Base-by-base conservation (phyloP, 2,113 vertebrate species). In the Phocoena phocoena region DNA sequence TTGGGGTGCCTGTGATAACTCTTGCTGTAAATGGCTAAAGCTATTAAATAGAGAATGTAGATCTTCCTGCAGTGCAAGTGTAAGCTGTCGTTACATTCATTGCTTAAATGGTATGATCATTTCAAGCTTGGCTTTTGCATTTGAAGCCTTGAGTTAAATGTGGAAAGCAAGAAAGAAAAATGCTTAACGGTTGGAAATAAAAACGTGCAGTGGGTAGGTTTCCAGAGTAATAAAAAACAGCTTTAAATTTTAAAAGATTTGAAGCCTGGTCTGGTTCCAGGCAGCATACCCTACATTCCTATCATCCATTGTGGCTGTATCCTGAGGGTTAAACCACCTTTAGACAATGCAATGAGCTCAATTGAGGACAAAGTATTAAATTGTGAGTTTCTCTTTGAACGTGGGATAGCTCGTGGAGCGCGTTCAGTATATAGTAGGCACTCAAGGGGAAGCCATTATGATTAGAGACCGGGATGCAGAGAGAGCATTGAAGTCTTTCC, bases 1-100 rank as follows among this genome's bases (percentile, higher is more conserved):
- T 81, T 70, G 50, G 65, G 70, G 67, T 85, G 86, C 70, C 33
- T 76, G 65, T 92, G 86, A 71, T 95, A 92, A 77, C 53, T 91
- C 93, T 96, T 94, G 96, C 81, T 97, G 70, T 90, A 97, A 97
- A 67, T 87, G 82, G 92, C 68, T 90, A 71, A 68, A 47, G 31
- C 91, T 90, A 74, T 93, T 92, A 85, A 62, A 88, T 70, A 60
- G 41, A 88, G 70, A 92, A 85, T 11, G 60, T 63, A 74, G 67
- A 36, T 93, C 80, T 76, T 95, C 65, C 44, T 83, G 83, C 6
- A 1, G 36, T 41, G 79, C 63, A 65, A 90, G 65, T 85, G 50
- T 83, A 93, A 93, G 68, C 68, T 65, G 77, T 76, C 1, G 0
- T 89, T 70, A 44, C 17, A 53, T 18, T 83, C 17, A n/a, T 44